Evolutionary conservation across 2,797 vertebrate genomes (phyloP).

Genomic region (Microhierax caerulescens): DNA sequence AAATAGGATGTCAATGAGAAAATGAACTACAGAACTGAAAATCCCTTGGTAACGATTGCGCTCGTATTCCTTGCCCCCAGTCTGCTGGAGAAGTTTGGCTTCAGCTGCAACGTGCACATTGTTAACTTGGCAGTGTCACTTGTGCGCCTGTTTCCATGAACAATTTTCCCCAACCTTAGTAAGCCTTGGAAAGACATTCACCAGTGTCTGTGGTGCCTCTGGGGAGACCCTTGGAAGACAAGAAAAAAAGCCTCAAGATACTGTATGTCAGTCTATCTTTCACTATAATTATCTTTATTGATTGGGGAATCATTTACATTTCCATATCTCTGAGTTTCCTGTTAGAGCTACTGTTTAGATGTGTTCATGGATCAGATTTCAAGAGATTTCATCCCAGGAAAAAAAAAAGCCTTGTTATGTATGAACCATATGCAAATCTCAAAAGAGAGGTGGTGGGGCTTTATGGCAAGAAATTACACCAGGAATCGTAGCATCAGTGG

Average conservation of each 20-base stretch:
- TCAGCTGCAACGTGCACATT: neutral
- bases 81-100: conserved; percentile 22
- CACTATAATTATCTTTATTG: conserved; percentile 67
- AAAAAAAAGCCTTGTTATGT: neutral
- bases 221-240: conserved; percentile 58
- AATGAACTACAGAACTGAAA: neutral
- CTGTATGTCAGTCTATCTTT: conserved; percentile 58
- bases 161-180: neutral
- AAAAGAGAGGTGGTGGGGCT: neutral
- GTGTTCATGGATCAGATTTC: conserved; percentile 54
- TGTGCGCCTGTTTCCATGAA: neutral
- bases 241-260: conserved; percentile 56
- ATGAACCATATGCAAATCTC: conserved; percentile 4
- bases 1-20: neutral
- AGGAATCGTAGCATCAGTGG: accelerated
- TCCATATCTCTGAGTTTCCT: conserved; percentile 50
- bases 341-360: conserved; percentile 57
- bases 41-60: neutral
- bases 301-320: conserved; percentile 62
- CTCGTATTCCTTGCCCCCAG: neutral
- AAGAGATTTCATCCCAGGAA: conserved; percentile 1
- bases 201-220: conserved; percentile 40
- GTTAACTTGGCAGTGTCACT: neutral
- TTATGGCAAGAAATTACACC: neutral
- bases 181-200: conserved; percentile 13